Evolutionary conservation across 2,888 invertebrate genomes (phyloP).

Genomic region (Myopa testacea): DNA sequence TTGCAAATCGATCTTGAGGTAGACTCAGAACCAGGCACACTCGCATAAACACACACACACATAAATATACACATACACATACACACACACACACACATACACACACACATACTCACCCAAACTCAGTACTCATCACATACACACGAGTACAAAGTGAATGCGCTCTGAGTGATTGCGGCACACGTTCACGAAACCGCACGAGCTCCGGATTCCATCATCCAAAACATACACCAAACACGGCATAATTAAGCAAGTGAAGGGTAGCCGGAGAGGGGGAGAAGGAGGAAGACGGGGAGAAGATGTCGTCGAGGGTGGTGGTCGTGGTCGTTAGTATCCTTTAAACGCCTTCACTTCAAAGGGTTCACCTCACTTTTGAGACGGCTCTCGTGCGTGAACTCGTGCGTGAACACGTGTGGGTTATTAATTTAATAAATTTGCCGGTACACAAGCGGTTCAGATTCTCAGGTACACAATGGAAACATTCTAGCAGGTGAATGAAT

Average conservation of each 20-base stretch:
- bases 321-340: too few species aligned
- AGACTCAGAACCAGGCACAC: background rate
- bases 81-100: background rate
- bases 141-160: background rate
- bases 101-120: background rate
- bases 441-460: slow-evolving; percentile 18
- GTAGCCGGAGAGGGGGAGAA: background rate
- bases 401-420: slow-evolving; percentile 22
- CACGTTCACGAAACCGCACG: background rate
- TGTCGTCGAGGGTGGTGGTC: too few species aligned
- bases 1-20: slow-evolving; percentile 6
- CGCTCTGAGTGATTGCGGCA: background rate
- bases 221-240: background rate
- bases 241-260: background rate
- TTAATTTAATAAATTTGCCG: slow-evolving; percentile 46
- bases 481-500: background rate
- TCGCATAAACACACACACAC: background rate
- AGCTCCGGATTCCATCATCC: background rate
- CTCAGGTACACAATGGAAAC: background rate
- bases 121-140: background rate
- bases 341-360: background rate
- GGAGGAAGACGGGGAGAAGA: too few species aligned
- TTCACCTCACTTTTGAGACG: background rate
- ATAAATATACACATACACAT: background rate
- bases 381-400: background rate